Evolutionary conservation across 2,888 invertebrate genomes (phyloP), one percentile per base, ranked within the genome.

Genomic region (Tenthredo distinguenda): DNA sequence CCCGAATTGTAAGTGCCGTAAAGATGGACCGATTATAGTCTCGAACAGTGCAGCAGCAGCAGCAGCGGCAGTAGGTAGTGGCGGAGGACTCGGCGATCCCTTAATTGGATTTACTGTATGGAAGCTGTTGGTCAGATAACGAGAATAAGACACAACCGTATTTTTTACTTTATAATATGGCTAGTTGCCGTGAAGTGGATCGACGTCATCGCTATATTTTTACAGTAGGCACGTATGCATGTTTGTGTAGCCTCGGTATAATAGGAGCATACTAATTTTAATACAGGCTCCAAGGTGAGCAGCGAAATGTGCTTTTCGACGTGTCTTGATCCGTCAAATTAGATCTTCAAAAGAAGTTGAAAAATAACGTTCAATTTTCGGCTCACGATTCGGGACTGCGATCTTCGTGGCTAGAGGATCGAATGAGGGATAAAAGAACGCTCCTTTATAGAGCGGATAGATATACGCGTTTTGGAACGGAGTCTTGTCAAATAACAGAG

Each of bases 61-160:
- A 43, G 43, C 40, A 43, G 40, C 40, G 7, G 40, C 40, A 43
- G 7, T 9, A 43, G 40, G 7, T n/a, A 55, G 55, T n/a, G 55
- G n/a, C 1, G 7, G 21, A n/a, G 62, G 37, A 58, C 81, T 82
- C 65, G 26, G 68, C 43, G 77, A 68, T 68, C 68, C 83, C 83
- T 71, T 83, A 83, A 83, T 83, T 83, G 83, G 83, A 83, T 83
- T 83, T 83, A 71, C 83, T 47, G 83, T 83, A 65, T 83, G 68
- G 83, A 83, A 47, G 83, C 81, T 47, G 62, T 26, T 18, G 34
- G n/a, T 18, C 83, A 65, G 83, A 83, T 83, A 83, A 68, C 43
- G n/a, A n/a, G 62, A 43, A 74, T 18, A 62, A 12, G 40, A 43
- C 40, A 47, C 15, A 55, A 58, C 58, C 65, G 40, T 81, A 26